A percentile compares a stretch with the other conserved stretches of the same genome.
phyloP scores from a whole-genome alignment of 2,797 vertebrate species.

The Tauraco hartlaubi region DNA sequence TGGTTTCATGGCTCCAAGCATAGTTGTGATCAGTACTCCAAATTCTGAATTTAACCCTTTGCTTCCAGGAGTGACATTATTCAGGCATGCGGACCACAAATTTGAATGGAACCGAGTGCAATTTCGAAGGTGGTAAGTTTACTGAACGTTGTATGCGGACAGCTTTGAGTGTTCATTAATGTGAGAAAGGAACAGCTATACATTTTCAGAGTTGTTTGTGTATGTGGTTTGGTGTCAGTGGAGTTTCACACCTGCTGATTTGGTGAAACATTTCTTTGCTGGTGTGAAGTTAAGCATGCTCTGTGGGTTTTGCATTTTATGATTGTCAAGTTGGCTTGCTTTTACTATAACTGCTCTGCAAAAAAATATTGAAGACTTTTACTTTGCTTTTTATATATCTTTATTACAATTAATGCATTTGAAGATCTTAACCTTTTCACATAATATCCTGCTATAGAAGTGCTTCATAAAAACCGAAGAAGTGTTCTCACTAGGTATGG shows the following conservation, averaged over 20 bases:
- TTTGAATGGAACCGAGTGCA: slow-evolving; percentile 93
- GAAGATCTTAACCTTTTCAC: not conserved
- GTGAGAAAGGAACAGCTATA: not conserved
- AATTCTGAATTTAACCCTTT: slow-evolving; percentile 93
- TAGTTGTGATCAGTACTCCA: slow-evolving; percentile 91
- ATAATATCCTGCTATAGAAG: not conserved
- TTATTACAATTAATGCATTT: not conserved
- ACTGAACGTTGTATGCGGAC: not conserved
- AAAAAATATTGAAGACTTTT: not conserved
- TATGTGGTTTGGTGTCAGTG: not conserved
- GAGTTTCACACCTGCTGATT: not conserved
- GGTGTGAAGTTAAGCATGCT: not conserved
- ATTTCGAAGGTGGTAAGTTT: slow-evolving; percentile 90
- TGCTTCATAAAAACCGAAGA: not conserved
- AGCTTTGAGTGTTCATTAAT: not conserved
- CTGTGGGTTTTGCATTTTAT: not conserved
- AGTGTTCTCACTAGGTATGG: not conserved
- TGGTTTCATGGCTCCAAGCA: slow-evolving; percentile 89
- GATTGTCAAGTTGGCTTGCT: not conserved
- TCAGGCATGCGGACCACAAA: slow-evolving; percentile 92
- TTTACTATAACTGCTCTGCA: not conserved
- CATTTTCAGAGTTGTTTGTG: not conserved
- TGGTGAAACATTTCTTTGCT: not conserved
- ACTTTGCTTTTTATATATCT: not conserved
- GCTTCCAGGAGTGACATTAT: slow-evolving; percentile 79